Percentiles rank a stretch among this genome's conserved stretches.
Conservation (phyloP, 2,113 vertebrate species). For the Melanerpes formicivorus region DNA sequence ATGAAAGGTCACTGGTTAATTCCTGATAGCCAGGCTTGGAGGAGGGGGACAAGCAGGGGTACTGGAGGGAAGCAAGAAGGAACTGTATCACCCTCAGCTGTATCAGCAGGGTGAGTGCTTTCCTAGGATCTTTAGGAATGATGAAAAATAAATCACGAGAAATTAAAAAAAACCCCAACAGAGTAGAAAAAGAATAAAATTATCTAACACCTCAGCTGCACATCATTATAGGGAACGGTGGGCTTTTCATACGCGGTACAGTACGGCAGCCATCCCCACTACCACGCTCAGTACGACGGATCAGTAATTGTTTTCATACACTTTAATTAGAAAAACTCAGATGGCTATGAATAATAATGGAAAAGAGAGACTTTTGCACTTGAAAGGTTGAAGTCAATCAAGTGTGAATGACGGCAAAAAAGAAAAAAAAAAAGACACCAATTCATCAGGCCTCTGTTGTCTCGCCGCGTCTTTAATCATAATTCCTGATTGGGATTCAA, state of each 20-base stretch:
- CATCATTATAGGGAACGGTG: slow-evolving; percentile 78
- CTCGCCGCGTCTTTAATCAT: slow-evolving; percentile 89
- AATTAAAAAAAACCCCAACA: slow-evolving; percentile 76
- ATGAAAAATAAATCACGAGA: slow-evolving; percentile 77
- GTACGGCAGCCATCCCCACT: slow-evolving; percentile 78
- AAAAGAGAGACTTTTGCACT: slow-evolving; percentile 87
- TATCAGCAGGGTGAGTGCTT: slow-evolving; percentile 69
- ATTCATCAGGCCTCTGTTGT: slow-evolving; percentile 90
- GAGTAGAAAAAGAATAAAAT: slow-evolving; percentile 82
- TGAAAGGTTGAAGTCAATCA: slow-evolving; percentile 93
- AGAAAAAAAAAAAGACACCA: slow-evolving; percentile 83
- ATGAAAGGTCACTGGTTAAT: slow-evolving; percentile 74
- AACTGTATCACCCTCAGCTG: background rate
- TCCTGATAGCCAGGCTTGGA: slow-evolving; percentile 33
- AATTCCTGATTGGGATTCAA: slow-evolving; percentile 91
- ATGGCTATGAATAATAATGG: slow-evolving; percentile 90
- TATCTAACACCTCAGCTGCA: slow-evolving; percentile 81
- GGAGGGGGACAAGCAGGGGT: background rate
- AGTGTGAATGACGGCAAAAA: slow-evolving; percentile 91
- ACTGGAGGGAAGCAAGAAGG: background rate
- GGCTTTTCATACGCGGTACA: slow-evolving; percentile 77
- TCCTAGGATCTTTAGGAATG: slow-evolving; percentile 75
- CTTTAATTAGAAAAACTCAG: slow-evolving; percentile 90
- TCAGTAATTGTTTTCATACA: slow-evolving; percentile 89
- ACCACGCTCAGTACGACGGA: slow-evolving; percentile 81